A percentile compares a stretch with the other conserved stretches of the same genome.
Evolutionary conservation across 2,888 invertebrate genomes (phyloP).

Genomic region (Artemia sinica): DNA sequence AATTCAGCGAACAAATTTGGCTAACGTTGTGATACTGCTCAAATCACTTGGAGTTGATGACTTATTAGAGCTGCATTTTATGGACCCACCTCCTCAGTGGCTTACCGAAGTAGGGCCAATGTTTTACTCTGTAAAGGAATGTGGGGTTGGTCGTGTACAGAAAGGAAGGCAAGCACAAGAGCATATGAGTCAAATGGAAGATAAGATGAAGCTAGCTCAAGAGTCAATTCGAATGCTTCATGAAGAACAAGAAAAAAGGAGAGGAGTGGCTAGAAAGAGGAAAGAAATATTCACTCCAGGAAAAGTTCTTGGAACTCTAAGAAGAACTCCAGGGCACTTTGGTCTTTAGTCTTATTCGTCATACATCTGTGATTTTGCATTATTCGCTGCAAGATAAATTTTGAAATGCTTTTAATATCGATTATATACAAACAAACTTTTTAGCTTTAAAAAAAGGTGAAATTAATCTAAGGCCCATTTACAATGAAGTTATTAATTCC

Average conservation of each 20-base stretch:
- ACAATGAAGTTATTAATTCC: no score
- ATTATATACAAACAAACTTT: no score
- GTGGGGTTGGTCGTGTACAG: constrained; percentile 67
- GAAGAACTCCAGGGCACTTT: constrained; percentile 54
- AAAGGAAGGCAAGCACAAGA: constrained; percentile 75
- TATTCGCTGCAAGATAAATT: no score
- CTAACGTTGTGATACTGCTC: constrained; percentile 86
- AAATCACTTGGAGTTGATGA: constrained; percentile 94
- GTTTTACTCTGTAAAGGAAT: constrained; percentile 38
- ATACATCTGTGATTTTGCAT: no score
- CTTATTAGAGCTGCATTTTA: constrained; percentile 91
- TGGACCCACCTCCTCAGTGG: constrained; percentile 94
- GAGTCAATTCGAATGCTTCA: constrained; percentile 72
- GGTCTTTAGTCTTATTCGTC: constrained; percentile 40
- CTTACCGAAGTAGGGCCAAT: no score
- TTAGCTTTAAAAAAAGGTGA: no score
- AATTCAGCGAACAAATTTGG: constrained; percentile 94
- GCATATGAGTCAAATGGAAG: constrained; percentile 82
- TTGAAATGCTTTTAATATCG: no score
- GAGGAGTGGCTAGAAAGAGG: constrained; percentile 49
- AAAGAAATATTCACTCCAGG: constrained; percentile 69
- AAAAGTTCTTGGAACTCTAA: constrained; percentile 44
- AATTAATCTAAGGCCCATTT: no score
- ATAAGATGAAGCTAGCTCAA: constrained; percentile 84
- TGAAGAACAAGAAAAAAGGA: constrained; percentile 51